Base-by-base conservation (phyloP, 2,113 vertebrate genomes). In the Ancistrus triradiatus region DNA sequence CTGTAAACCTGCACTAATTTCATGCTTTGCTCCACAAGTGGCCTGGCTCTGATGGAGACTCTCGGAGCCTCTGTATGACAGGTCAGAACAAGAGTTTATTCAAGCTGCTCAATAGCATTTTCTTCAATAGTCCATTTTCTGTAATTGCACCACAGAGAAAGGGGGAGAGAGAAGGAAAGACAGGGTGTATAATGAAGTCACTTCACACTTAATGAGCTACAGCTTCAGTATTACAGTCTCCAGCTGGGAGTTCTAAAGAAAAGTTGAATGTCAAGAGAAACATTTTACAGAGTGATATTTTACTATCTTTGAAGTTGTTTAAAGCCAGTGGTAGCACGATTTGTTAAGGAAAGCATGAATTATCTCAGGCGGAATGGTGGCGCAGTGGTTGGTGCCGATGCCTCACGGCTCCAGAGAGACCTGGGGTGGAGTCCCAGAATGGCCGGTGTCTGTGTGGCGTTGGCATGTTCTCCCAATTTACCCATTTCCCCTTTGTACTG, bases 111-210 rank as follows among this genome's bases (percentile, higher is more conserved):
- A 61, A 74, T 79, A 72, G 51, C 38, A 51, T 42, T 7, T 31
- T 65, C 56, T 66, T 67, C 24, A 51, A 47, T 21, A 47, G 66
- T 55, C 66, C 37, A 46, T 60, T 77, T 72, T 40, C 57, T 74
- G 38, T 85, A 77, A 86, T 83, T 76, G 76, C 69, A 48, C 58
- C 40, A 74, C 51, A 61, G 28, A 59, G 61, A 50, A 60, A 74
- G 46, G 28, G 31, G 52, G 43, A 11, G 22, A 48, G 49, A 28
- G 47, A 60, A 33, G 22, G n/a, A 31, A 13, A 48, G 6, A 66
- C 15, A 24, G 18, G 11, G 44, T 63, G 66, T 66, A 66, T 25
- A 69, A 62, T 66, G 59, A 24, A 64, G 63, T 44, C 63, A 74
- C 69, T 68, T 38, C 40, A 37, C 64, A 73, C 68, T 66, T 73